Percentiles rank a stretch among this genome's conserved stretches.
Conservation (phyloP, 2,888 invertebrate genomes). For the Catocala sponsa region DNA sequence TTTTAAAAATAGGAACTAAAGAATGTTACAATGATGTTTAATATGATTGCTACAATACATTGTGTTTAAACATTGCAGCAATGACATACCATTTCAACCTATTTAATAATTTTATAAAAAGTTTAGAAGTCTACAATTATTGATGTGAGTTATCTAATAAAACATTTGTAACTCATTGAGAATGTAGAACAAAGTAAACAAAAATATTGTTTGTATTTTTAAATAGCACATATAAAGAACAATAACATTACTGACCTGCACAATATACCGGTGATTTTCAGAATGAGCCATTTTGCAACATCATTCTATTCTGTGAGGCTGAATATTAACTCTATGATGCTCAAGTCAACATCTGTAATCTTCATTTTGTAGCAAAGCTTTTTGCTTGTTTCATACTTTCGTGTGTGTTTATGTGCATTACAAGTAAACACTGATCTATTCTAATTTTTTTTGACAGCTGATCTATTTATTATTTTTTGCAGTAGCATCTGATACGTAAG, state of each 20-base stretch:
- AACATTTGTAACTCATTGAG: too few species aligned
- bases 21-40: too few species aligned
- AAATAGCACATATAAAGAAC: background rate
- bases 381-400: conserved; percentile 57
- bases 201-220: background rate
- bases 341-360: conserved; percentile 60
- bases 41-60: too few species aligned
- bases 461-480: conserved; percentile 24
- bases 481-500: conserved; percentile 21
- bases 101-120: too few species aligned
- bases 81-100: too few species aligned
- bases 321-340: conserved; percentile 38
- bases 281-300: conserved; percentile 87
- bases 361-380: conserved; percentile 63
- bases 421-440: conserved; percentile 39
- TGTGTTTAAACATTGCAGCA: too few species aligned
- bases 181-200: too few species aligned
- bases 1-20: too few species aligned
- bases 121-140: too few species aligned
- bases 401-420: conserved; percentile 53
- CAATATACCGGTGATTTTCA: conserved; percentile 91
- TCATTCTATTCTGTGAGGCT: conserved; percentile 70
- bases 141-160: too few species aligned
- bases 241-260: conserved; percentile 89
- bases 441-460: conserved; percentile 27